phyloP scores from a whole-genome alignment of 2,888 invertebrate genomes.

The Pinctada fucata region DNA sequence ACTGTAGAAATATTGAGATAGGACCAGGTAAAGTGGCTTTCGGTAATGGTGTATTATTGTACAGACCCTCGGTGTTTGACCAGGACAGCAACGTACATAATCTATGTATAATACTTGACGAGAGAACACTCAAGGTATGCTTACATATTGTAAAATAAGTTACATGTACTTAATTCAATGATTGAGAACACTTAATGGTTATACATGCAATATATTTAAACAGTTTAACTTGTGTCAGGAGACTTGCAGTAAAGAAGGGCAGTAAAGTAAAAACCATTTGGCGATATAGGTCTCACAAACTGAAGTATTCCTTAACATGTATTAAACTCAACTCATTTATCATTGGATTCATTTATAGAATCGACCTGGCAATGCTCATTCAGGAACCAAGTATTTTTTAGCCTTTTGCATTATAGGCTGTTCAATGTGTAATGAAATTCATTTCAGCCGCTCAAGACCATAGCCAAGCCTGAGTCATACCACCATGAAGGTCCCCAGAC shows the following conservation, averaged over 20 bases:
- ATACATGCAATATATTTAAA: no score
- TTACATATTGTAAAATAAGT: not conserved
- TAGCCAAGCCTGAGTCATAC: slow-evolving; percentile 61
- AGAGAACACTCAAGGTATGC: slow-evolving; percentile 67
- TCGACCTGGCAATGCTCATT: no score
- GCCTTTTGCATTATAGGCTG: no score
- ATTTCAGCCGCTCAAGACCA: slow-evolving; percentile 59
- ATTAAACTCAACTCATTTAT: no score
- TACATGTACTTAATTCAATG: not conserved
- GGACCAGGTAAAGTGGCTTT: slow-evolving; percentile 71
- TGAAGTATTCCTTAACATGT: no score
- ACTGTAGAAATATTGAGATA: slow-evolving; percentile 68
- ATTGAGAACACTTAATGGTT: no score
- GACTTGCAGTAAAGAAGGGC: no score
- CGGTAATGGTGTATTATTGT: slow-evolving; percentile 63
- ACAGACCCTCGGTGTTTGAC: slow-evolving; percentile 70
- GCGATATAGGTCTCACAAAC: no score
- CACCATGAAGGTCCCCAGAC: slow-evolving; percentile 61
- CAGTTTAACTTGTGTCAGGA: no score
- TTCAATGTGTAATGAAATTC: not conserved
- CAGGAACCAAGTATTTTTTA: no score
- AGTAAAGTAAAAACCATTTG: no score
- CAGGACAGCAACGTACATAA: slow-evolving; percentile 57
- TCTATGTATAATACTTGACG: slow-evolving; percentile 68
- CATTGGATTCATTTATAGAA: no score